phyloP scores from a whole-genome alignment of 2,113 vertebrate species.

The Semnopithecus entellus region DNA sequence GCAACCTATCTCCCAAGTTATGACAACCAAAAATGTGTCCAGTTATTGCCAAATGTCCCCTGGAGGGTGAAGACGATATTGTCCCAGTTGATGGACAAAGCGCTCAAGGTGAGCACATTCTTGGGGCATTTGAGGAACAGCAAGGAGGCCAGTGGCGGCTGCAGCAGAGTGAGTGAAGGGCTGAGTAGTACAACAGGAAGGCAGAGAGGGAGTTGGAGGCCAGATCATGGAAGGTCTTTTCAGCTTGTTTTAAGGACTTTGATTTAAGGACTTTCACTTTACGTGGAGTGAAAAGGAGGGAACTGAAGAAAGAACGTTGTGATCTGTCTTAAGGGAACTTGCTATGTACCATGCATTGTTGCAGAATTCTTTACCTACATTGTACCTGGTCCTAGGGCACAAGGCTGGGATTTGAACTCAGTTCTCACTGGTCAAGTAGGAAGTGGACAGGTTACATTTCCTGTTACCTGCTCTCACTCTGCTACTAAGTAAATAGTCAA shows the following conservation, averaged over 20 bases:
- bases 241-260: background rate
- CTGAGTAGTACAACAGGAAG: background rate
- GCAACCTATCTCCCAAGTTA: background rate
- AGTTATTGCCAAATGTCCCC: background rate
- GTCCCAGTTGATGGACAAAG: background rate
- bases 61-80: too few species aligned
- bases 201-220: too few species aligned
- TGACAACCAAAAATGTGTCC: background rate
- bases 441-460: background rate
- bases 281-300: background rate
- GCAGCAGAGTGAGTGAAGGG: background rate
- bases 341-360: background rate
- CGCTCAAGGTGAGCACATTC: background rate
- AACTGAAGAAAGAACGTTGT: background rate
- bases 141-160: background rate
- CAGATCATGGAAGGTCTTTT: background rate
- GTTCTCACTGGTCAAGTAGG: background rate
- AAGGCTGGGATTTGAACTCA: background rate
- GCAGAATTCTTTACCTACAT: background rate
- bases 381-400: background rate
- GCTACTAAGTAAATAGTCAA: background rate
- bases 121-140: background rate
- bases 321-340: background rate
- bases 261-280: background rate
- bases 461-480: background rate